These are phyloP conservation scores for Bolinopsis microptera DNA, from an alignment of 37 sponge, comb jelly and placozoan species.

Conservation along the genomic window DNA sequence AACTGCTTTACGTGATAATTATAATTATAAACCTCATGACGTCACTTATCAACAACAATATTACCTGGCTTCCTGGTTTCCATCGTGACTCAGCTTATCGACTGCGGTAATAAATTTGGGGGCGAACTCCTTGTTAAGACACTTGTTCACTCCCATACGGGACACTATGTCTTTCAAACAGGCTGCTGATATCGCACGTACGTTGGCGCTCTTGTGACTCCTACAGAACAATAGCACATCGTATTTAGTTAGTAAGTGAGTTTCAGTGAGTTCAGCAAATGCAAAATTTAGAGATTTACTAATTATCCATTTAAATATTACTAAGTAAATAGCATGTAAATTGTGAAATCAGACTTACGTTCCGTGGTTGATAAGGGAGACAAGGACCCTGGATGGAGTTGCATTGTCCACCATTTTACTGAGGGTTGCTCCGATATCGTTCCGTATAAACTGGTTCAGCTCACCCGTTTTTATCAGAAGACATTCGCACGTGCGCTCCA, in stretches of 20 bases:
- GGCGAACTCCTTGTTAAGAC: background rate
- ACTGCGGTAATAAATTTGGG: conserved; percentile 36
- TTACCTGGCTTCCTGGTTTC: conserved; percentile 52
- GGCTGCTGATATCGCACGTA: background rate
- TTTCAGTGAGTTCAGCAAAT: no score
- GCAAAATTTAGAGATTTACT: background rate
- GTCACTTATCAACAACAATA: no score
- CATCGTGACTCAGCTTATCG: conserved; percentile 42
- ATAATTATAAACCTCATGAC: no score
- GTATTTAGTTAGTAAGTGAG: no score
- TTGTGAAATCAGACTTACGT: background rate
- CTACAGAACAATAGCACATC: background rate
- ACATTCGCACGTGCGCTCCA: conserved; percentile 52
- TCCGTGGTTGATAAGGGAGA: conserved; percentile 50
- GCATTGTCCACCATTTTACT: conserved; percentile 12
- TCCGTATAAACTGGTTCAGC: conserved; percentile 52
- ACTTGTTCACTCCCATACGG: conserved; percentile 31
- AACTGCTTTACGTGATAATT: no score
- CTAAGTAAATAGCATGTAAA: background rate
- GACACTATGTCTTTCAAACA: conserved; percentile 48
- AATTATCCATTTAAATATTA: background rate
- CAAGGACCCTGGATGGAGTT: conserved; percentile 5
- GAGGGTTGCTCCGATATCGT: conserved; percentile 15
- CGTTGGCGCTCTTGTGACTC: conserved; percentile 29
- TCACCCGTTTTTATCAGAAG: conserved; percentile 8